Percentiles rank a stretch among this genome's conserved stretches.
These are phyloP conservation scores for Sylvietta virens DNA, from an alignment of 2,113 vertebrate species.

Conservation along the genomic window DNA sequence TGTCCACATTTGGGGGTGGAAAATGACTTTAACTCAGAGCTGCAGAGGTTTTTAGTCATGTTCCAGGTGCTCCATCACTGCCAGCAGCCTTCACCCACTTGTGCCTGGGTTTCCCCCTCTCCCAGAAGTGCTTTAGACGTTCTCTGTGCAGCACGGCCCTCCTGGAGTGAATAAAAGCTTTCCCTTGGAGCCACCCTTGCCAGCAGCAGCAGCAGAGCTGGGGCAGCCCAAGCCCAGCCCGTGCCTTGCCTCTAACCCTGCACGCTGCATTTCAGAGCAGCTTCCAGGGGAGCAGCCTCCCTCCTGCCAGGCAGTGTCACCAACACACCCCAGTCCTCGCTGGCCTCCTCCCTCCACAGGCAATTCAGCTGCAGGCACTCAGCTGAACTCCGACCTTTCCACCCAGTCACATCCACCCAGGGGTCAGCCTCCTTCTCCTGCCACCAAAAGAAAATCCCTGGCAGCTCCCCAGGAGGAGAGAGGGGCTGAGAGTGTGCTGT, in stretches of 20 bases:
- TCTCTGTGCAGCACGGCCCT: fast-evolving
- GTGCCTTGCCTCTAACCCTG: background rate
- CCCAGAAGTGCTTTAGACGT: fast-evolving
- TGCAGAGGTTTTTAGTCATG: background rate
- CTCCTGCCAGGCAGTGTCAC: background rate
- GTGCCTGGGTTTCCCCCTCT: background rate
- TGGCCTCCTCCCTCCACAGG: slow-evolving; percentile 9
- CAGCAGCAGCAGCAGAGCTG: background rate
- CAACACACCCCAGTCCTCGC: background rate
- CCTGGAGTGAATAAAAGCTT: fast-evolving
- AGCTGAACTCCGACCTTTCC: background rate
- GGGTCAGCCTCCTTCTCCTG: background rate
- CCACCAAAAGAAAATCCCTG: fast-evolving
- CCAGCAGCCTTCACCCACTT: fast-evolving
- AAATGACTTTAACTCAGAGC: background rate
- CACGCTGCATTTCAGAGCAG: background rate
- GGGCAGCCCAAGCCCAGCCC: background rate
- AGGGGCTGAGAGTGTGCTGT: background rate
- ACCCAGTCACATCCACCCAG: background rate
- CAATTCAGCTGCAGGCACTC: background rate
- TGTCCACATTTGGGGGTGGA: background rate
- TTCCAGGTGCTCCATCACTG: background rate
- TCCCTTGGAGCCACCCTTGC: fast-evolving
- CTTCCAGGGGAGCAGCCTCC: background rate
- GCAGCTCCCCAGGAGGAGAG: background rate